phyloP scores from a whole-genome alignment of 1,140 invertebrate genomes.

The Halyomorpha halys region DNA sequence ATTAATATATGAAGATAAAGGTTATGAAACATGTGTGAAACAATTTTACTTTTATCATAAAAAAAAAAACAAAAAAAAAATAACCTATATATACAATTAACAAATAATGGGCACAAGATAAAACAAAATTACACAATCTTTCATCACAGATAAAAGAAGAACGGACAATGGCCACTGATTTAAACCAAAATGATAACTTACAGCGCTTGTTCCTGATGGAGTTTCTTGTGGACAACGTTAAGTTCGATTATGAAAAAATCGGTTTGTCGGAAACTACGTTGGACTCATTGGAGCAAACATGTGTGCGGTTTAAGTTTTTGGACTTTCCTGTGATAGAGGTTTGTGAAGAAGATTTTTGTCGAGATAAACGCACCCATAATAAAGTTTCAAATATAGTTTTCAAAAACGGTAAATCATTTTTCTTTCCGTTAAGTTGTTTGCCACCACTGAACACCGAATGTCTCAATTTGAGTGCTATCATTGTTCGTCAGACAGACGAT shows the following conservation, averaged over 20 bases:
- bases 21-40: too few species aligned
- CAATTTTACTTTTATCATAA: too few species aligned
- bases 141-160: too few species aligned
- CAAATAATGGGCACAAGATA: too few species aligned
- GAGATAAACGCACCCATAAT: constrained; percentile 30
- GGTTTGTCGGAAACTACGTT: neutral
- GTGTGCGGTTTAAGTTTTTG: constrained; percentile 34
- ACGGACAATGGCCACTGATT: too few species aligned
- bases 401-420: constrained; percentile 39
- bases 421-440: constrained; percentile 35
- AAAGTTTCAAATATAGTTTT: constrained; percentile 34
- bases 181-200: too few species aligned
- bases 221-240: constrained; percentile 9
- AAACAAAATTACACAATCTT: too few species aligned
- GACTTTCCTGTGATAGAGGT: constrained; percentile 36
- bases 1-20: too few species aligned
- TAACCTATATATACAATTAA: too few species aligned
- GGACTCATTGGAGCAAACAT: constrained; percentile 20
- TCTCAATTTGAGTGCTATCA: neutral
- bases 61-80: too few species aligned
- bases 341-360: constrained; percentile 32
- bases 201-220: constrained; percentile 6
- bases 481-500: neutral
- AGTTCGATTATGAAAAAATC: neutral
- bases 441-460: neutral